phyloP scores from a whole-genome alignment of 2,888 invertebrate species.

The Carpatolechia fugitivella region DNA sequence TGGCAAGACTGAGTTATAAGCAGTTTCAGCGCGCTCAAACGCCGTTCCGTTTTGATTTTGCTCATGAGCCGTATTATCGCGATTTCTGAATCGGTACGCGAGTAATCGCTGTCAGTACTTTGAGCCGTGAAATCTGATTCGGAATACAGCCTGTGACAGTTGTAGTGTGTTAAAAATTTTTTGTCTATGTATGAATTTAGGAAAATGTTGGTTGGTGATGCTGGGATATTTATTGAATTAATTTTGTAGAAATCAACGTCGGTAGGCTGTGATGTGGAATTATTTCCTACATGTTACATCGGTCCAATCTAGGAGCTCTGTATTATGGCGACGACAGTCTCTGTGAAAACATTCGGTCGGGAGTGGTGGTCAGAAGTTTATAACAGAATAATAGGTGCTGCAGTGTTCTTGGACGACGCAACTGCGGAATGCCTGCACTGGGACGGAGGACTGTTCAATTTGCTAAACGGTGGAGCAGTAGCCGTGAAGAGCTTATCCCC shows the following conservation, averaged over 20 bases:
- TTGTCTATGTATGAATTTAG: not conserved
- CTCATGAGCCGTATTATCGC: too few relatives aligned
- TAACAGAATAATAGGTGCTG: constrained; percentile 79
- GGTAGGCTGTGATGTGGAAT: not conserved
- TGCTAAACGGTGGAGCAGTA: constrained; percentile 80
- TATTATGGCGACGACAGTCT: constrained; percentile 15
- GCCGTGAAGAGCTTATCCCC: constrained; percentile 82
- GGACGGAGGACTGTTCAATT: constrained; percentile 81
- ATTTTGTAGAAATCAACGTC: too few relatives aligned
- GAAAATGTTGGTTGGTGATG: constrained; percentile 1
- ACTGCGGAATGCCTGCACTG: constrained; percentile 84
- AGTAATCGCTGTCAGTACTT: too few relatives aligned
- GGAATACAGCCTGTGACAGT: too few relatives aligned
- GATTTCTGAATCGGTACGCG: too few relatives aligned
- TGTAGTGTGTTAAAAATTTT: too few relatives aligned
- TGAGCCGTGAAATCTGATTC: too few relatives aligned
- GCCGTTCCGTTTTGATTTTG: too few relatives aligned
- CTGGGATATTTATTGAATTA: not conserved
- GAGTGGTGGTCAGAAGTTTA: constrained; percentile 82
- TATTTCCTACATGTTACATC: too few relatives aligned
- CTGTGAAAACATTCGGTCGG: constrained; percentile 66
- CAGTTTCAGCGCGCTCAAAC: too few relatives aligned
- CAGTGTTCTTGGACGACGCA: constrained; percentile 82
- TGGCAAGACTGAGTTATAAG: too few relatives aligned
- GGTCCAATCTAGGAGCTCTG: too few relatives aligned